A percentile compares a stretch with the other conserved stretches of the same genome.
Evolutionary conservation across 2,113 vertebrate species (phyloP).

Genomic region (human): GRCh38 chr7:18594001-18594500

Average conservation of each 20-base stretch:
- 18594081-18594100: background rate
- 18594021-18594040: constrained; percentile 94
- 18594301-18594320: background rate
- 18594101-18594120: background rate
- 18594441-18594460: background rate
- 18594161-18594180: background rate
- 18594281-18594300: background rate
- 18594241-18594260: constrained; percentile 2
- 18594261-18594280: background rate
- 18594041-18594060: background rate
- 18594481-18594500: background rate
- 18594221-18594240: background rate
- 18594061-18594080: background rate
- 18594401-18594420: background rate
- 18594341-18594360: background rate
- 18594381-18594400: background rate
- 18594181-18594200: background rate
- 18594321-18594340: constrained; percentile 9
- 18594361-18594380: background rate
- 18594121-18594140: background rate
- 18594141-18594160: background rate
- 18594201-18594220: background rate
- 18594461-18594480: background rate
- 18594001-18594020: constrained; percentile 97
- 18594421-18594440: background rate